Evolutionary conservation across 2,888 invertebrate genomes (phyloP), one percentile per base, ranked within the genome.

Genomic region (Magallana nippona): DNA sequence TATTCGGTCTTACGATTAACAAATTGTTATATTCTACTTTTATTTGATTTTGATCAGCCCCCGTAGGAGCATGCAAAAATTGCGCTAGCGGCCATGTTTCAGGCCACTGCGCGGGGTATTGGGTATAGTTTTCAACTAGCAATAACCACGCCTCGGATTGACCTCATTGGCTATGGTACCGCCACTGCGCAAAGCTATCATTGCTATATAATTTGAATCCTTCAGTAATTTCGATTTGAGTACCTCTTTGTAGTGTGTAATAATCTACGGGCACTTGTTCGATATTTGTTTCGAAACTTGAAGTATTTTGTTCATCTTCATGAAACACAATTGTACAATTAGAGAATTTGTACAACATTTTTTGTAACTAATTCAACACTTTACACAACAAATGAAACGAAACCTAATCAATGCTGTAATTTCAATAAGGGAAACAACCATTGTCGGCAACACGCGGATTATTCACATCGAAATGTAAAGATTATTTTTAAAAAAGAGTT

Each of bases 61-160:
- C 90, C 89, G 88, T 88, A 86, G 86, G 88, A 88, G 89, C 91
- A 87, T 87, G 86, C 90, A 93, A 88, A 93, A 93, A 93, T 93
- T 93, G 92, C 92, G 90, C 89, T 84, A 89, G 90, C 90, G 91
- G 90, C 90, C 90, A 85, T 91, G 83, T 90, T 92, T 90, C 92
- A 91, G 91, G 91, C 90, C 91, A 90, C 92, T 89, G 89, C 90
- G 91, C 92, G 92, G 93, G 93, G 92, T 92, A 93, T 93, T 93
- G 93, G 93, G 91, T 92, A 91, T 92, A 93, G 93, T 93, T 93
- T 93, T 93, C 93, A 93, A 93, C 92, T 93, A 93, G 93, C 93
- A 93, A 93, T 93, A 92, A 93, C 92, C 93, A 91, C 92, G 92
- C 92, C 93, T 93, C 93, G 92, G 93, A 91, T 91, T 86, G 90